Conservation (phyloP, 2,888 invertebrate species). For the Monopis laevigella region DNA sequence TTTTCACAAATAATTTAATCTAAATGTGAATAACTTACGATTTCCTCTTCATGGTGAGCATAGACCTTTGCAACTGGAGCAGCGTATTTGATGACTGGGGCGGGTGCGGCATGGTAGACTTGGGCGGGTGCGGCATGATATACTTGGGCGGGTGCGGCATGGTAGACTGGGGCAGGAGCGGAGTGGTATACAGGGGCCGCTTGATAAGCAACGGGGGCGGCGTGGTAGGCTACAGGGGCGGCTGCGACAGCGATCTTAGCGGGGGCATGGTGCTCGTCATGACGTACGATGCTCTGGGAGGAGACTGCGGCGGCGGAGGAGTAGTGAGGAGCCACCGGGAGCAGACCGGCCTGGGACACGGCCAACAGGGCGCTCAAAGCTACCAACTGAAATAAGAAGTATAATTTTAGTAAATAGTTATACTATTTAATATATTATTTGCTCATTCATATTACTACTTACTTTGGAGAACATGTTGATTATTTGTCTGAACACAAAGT, state of each 20-base stretch:
- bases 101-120: constrained; percentile 23
- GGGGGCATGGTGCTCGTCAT: constrained; percentile 28
- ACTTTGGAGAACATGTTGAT: constrained; percentile 26
- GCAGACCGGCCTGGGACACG: constrained; percentile 33
- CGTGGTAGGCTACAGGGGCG: constrained; percentile 25
- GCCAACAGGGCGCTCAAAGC: constrained; percentile 15
- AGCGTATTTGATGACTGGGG: constrained; percentile 25
- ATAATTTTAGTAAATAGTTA: no score
- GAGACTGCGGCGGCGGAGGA: constrained; percentile 46
- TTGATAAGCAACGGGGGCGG: constrained; percentile 22
- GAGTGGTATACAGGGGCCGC: constrained; percentile 20
- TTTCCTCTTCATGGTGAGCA: constrained; percentile 17
- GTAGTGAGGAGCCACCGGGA: constrained; percentile 47
- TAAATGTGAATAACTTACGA: constrained; percentile 12
- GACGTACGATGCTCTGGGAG: constrained; percentile 25
- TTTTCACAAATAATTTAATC: background rate
- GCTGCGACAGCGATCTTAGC: constrained; percentile 23
- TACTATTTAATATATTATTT: background rate
- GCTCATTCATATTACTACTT: constrained; percentile 14
- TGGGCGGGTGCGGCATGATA: no score
- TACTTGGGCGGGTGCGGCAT: no score
- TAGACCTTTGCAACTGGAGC: constrained; percentile 20
- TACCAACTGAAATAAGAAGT: constrained; percentile 11
- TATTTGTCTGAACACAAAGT: no score
- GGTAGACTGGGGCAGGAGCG: constrained; percentile 19